Percentiles rank a stretch among this genome's conserved stretches.
Evolutionary conservation across 2,888 invertebrate genomes (phyloP).

Genomic region (Griposia aprilina): DNA sequence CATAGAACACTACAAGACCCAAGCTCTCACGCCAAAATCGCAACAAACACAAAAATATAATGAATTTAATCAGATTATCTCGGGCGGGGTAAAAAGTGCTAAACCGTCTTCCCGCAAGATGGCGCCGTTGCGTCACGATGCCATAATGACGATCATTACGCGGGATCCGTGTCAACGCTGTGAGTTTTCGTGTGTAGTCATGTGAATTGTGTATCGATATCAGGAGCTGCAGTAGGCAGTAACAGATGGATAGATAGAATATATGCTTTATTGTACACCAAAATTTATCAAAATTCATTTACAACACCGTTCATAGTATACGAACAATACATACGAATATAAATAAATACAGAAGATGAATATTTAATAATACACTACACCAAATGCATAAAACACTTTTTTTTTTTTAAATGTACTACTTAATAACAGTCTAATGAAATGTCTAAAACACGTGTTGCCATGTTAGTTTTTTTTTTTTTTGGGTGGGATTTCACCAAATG

Average conservation of each 20-base stretch:
- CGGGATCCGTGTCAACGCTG: slow-evolving; percentile 78
- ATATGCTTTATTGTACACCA: background rate
- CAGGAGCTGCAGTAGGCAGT: background rate
- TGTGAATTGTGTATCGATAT: slow-evolving; percentile 58
- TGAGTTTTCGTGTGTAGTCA: slow-evolving; percentile 74
- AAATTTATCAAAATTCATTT: background rate
- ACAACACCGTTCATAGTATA: no score
- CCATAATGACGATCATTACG: slow-evolving; percentile 79
- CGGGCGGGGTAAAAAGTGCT: slow-evolving; percentile 71
- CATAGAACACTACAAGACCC: slow-evolving; percentile 32
- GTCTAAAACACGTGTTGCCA: no score
- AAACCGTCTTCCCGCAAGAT: slow-evolving; percentile 77
- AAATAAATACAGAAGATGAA: background rate
- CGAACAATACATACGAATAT: no score
- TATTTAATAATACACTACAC: background rate
- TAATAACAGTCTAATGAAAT: background rate
- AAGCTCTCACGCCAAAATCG: slow-evolving; percentile 57
- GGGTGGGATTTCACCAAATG: no score
- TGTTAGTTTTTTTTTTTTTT: no score
- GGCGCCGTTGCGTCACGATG: slow-evolving; percentile 78
- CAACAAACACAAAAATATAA: slow-evolving; percentile 62
- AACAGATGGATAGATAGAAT: background rate
- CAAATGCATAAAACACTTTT: no score
- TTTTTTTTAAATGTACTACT: no score
- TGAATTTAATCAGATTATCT: slow-evolving; percentile 66